Conservation (phyloP, 2,888 invertebrate species). For the Notocelia uddmanniana region DNA sequence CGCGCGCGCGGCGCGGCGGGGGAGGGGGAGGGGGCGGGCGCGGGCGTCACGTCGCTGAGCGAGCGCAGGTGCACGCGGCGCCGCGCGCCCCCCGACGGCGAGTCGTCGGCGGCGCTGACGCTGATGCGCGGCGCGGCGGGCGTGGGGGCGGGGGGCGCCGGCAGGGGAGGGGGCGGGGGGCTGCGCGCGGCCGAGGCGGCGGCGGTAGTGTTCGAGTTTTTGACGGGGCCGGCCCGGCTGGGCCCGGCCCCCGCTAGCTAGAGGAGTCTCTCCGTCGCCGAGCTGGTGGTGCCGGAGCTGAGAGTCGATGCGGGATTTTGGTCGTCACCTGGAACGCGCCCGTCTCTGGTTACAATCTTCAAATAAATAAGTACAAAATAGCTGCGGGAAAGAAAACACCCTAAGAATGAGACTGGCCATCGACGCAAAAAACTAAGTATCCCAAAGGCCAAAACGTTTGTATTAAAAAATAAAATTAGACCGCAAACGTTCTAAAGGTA, state of each 20-base stretch:
- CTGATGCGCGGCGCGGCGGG: conserved; percentile 73
- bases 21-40: conserved; percentile 71
- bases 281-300: conserved; percentile 89
- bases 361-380: too few species aligned
- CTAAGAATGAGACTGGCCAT: too few species aligned
- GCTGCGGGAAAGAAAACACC: too few species aligned
- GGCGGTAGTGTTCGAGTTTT: conserved; percentile 62
- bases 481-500: too few species aligned
- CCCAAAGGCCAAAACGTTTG: too few species aligned
- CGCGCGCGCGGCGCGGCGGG: conserved; percentile 71
- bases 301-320: conserved; percentile 85
- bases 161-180: conserved; percentile 77
- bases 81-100: conserved; percentile 61
- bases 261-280: conserved; percentile 91
- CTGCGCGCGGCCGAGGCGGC: conserved; percentile 60
- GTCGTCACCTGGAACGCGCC: conserved; percentile 77
- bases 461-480: too few species aligned
- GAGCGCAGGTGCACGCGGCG: conserved; percentile 80
- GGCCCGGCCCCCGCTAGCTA: conserved; percentile 90
- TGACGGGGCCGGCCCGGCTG: conserved; percentile 83
- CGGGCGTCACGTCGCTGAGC: conserved; percentile 78
- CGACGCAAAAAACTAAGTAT: too few species aligned
- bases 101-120: conserved; percentile 77
- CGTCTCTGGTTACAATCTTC: background rate
- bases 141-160: conserved; percentile 76